Evolutionary conservation across 2,888 invertebrate species (phyloP).

Genomic region (Brenthis daphne): DNA sequence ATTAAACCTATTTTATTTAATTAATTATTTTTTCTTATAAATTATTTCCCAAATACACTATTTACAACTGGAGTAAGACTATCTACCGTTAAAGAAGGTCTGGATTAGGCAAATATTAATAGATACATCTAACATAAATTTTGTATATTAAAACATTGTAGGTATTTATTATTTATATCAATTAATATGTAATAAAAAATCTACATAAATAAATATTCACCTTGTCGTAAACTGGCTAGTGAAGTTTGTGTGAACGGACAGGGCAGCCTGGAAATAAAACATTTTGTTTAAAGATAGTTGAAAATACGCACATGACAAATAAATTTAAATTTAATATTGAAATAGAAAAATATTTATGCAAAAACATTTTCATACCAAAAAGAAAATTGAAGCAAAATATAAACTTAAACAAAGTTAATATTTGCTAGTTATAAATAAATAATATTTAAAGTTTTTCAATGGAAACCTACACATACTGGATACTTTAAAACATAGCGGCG

Average conservation of each 20-base stretch:
- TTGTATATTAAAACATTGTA: too few species aligned
- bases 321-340: too few species aligned
- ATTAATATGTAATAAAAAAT: background rate
- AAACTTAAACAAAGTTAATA: too few species aligned
- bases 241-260: slow-evolving; percentile 90
- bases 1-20: background rate
- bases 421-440: too few species aligned
- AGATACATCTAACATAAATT: too few species aligned
- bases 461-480: too few species aligned
- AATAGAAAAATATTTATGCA: too few species aligned
- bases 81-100: too few species aligned
- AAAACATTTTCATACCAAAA: too few species aligned
- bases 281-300: slow-evolving; percentile 34
- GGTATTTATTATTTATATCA: background rate
- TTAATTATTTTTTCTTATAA: background rate
- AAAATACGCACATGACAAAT: background rate
- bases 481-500: slow-evolving; percentile 6
- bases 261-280: slow-evolving; percentile 86
- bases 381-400: too few species aligned
- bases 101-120: too few species aligned
- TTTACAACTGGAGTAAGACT: slow-evolving; percentile 14
- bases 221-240: slow-evolving; percentile 91
- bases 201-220: slow-evolving; percentile 65
- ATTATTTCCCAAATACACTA: background rate
- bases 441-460: too few species aligned